Evolutionary conservation across 2,797 vertebrate species (phyloP).

Genomic region (Spheniscus humboldti): DNA sequence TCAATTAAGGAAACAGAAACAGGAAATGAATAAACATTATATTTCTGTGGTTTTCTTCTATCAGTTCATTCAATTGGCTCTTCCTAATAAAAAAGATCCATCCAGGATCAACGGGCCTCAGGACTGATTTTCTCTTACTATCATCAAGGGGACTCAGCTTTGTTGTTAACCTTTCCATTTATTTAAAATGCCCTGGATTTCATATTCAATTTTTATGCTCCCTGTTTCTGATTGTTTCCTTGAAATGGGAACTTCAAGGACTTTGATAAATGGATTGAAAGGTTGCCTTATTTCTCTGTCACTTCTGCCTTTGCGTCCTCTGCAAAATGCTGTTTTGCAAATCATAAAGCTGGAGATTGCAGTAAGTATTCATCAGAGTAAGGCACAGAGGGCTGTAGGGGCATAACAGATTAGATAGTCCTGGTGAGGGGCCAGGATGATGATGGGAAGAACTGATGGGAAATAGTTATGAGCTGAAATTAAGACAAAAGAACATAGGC

Average conservation of each 20-base stretch:
- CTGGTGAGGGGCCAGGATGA: not conserved
- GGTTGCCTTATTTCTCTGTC: slow-evolving; percentile 48
- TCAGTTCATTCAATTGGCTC: not conserved
- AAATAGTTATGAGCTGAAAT: not conserved
- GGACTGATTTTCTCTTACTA: slow-evolving; percentile 23
- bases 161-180: slow-evolving; percentile 50
- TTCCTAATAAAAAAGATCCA: slow-evolving; percentile 27
- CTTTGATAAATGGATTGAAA: slow-evolving; percentile 64
- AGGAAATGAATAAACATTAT: slow-evolving; percentile 30
- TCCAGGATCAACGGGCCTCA: slow-evolving; percentile 12
- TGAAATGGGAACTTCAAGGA: slow-evolving; percentile 52
- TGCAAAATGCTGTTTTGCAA: slow-evolving; percentile 32
- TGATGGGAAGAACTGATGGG: not conserved
- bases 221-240: slow-evolving; percentile 56
- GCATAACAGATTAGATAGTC: not conserved
- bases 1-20: slow-evolving; percentile 36
- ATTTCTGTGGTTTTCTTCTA: not conserved
- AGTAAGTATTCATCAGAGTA: slow-evolving; percentile 23
- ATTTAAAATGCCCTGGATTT: slow-evolving; percentile 52
- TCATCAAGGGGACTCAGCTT: not conserved
- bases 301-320: not conserved
- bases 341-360: slow-evolving; percentile 17
- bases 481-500: not conserved
- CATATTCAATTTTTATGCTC: slow-evolving; percentile 25
- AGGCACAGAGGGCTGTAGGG: not conserved